These are phyloP conservation scores for Pteropus alecto DNA, from an alignment of 2,113 vertebrate species.

Conservation along the genomic window DNA sequence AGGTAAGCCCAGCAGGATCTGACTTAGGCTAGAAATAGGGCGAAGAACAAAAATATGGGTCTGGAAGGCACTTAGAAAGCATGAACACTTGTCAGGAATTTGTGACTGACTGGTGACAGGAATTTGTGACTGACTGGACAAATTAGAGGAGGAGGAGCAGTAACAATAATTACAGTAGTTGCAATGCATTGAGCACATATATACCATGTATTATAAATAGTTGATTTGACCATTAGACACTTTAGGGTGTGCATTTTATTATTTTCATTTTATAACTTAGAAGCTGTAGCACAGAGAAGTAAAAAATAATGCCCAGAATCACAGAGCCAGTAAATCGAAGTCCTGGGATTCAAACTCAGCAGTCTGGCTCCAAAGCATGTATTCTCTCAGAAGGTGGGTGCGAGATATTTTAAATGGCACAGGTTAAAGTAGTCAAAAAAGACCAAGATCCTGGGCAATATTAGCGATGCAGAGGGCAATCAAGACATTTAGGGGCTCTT, in stretches of 20 bases:
- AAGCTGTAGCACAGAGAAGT: background rate
- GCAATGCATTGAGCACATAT: background rate
- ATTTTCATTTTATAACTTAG: background rate
- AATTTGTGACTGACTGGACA: background rate
- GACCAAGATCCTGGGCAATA: background rate
- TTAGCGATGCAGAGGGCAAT: background rate
- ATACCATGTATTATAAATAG: background rate
- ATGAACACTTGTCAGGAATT: background rate
- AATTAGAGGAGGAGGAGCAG: background rate
- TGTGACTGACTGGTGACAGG: background rate
- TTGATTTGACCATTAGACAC: background rate
- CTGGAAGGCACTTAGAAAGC: background rate
- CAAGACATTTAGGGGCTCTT: background rate
- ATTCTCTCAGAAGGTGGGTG: background rate
- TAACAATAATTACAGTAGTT: background rate
- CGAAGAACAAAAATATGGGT: background rate
- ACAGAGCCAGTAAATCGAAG: background rate
- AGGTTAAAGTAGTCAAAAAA: background rate
- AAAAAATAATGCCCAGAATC: background rate
- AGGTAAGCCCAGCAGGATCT: background rate
- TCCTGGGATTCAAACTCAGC: background rate
- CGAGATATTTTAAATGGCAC: background rate
- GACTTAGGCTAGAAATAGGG: background rate
- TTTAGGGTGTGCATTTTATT: background rate
- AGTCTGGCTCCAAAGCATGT: background rate